Base-by-base conservation (phyloP, 2,888 invertebrate species). In the Tenthredo distinguenda region DNA sequence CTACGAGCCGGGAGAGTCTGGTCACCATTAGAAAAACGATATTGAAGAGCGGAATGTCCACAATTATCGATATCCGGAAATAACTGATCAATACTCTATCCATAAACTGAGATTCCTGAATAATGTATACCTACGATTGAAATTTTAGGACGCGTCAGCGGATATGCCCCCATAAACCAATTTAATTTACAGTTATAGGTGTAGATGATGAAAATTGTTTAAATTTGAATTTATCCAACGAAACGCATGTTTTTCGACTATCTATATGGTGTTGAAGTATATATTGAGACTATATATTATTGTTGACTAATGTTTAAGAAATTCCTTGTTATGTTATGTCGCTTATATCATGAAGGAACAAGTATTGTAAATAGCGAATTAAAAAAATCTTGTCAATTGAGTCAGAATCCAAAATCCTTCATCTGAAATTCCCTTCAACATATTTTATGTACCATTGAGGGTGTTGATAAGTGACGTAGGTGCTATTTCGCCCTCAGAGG, bases 1-100 rank as follows among this genome's bases (percentile, higher is more conserved):
- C 0, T 97, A 96, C 89, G 95, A 96, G 90, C 95, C 95, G 1
- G 95, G 95, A 1, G 93, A 93, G 50, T 88, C 68, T 21, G 21
- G 47, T 86, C 79, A 85, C 12, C 85, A 84, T 21, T 84, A 47
- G 4, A 43, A 18, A 18, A 50, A 10, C 31, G 6, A 77, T 55
- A 26, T 40, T 9, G 7, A 72, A 72, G 7, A 72, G 37, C 21
- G 10, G n/a, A 43, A n/a, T 40, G 9, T 40, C 72, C 15, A 21
- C 21, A 21, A 72, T 72, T 40, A 40, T 72, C 7, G 21, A 21
- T 71, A 31, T 18, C 1, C 6, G 3, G 34, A 37, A 71, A 71
- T 12, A 71, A 34, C 37, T 71, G 2, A 50, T 26, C 62, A 21
- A 12, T 50, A 50, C 50, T 50, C 50, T 50, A 18, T 1, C 6